phyloP scores from a whole-genome alignment of 1,140 invertebrate species.

The Alviniconcha marisindica region DNA sequence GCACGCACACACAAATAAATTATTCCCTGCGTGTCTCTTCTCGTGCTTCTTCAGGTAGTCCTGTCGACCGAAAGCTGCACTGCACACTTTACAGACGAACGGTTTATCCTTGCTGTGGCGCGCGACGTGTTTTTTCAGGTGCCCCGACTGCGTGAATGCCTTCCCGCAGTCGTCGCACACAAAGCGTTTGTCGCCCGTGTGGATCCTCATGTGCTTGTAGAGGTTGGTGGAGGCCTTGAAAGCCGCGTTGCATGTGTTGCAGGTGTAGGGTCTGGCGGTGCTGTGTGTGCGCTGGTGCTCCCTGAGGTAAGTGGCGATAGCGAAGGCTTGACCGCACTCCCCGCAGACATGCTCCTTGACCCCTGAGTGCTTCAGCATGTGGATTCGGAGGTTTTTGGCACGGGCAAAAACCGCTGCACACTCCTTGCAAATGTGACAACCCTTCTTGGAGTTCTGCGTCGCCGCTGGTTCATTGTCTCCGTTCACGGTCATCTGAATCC shows the following conservation, averaged over 20 bases:
- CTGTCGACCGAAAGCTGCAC: neutral
- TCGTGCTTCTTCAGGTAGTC: neutral
- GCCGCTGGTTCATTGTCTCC: too few relatives aligned
- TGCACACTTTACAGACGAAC: neutral
- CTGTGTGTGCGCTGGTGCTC: neutral
- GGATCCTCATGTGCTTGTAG: slow-evolving; percentile 13
- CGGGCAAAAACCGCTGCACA: slow-evolving; percentile 61
- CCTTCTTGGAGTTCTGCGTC: too few relatives aligned
- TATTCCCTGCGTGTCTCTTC: neutral
- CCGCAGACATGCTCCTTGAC: neutral
- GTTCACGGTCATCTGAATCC: too few relatives aligned
- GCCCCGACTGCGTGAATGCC: neutral
- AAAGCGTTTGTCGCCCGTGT: slow-evolving; percentile 35
- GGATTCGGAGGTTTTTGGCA: neutral
- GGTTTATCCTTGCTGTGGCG: neutral
- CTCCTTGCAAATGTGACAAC: slow-evolving; percentile 71
- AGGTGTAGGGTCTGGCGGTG: neutral
- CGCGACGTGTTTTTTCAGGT: neutral
- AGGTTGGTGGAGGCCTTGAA: neutral
- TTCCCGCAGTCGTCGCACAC: slow-evolving; percentile 33
- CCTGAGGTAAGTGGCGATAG: neutral
- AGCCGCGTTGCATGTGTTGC: neutral
- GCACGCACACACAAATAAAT: neutral
- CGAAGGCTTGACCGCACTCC: neutral
- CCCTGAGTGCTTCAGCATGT: slow-evolving; percentile 67